A percentile compares a stretch with the other conserved stretches of the same genome.
Conservation (phyloP, 2,113 vertebrate species). For the Thinocorus orbignyianus region DNA sequence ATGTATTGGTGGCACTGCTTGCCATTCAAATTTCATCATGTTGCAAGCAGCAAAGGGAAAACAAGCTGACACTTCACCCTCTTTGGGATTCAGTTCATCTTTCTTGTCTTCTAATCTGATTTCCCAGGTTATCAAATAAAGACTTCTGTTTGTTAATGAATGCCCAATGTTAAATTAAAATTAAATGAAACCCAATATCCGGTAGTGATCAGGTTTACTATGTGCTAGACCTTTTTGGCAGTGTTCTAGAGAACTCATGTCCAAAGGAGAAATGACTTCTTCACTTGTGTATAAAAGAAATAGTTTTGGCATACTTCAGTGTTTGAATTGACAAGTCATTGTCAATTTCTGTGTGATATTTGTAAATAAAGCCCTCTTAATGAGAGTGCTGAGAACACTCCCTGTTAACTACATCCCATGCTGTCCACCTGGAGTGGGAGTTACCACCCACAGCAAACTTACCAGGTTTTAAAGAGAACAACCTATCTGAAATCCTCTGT, state of each 20-base stretch:
- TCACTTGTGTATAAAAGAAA: background rate
- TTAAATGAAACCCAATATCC: background rate
- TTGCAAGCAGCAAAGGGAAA: background rate
- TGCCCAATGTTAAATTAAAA: background rate
- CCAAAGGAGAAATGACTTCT: background rate
- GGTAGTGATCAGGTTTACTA: background rate
- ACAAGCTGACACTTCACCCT: background rate
- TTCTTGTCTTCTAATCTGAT: background rate
- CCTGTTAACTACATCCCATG: background rate
- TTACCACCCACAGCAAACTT: slow-evolving; percentile 32
- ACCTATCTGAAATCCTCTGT: background rate
- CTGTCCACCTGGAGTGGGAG: background rate
- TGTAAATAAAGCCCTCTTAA: background rate
- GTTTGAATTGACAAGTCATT: background rate
- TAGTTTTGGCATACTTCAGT: background rate
- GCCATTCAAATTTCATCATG: background rate
- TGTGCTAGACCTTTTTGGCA: background rate
- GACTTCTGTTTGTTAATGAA: background rate
- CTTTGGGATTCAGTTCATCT: background rate
- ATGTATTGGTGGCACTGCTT: background rate
- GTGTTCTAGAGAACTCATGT: background rate
- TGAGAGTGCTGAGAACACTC: background rate
- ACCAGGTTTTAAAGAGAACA: too few relatives aligned
- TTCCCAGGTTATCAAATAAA: background rate
- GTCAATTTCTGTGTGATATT: background rate